Conservation (phyloP, 2,888 invertebrate genomes). For the Oligia strigilis region DNA sequence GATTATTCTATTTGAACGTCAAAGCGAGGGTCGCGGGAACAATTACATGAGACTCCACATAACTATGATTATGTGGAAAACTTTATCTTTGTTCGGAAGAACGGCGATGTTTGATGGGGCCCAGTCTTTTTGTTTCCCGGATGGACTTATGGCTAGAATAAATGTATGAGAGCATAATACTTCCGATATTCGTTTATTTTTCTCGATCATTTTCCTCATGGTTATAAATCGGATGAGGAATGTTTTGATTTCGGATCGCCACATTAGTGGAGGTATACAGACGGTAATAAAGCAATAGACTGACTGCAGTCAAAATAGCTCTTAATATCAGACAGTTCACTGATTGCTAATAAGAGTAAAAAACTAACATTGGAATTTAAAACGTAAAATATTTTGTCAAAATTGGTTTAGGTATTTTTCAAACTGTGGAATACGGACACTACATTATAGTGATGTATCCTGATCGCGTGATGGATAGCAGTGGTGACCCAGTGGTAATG, state of each 20-base stretch:
- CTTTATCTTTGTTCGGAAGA: conserved; percentile 55
- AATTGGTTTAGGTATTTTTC: neutral
- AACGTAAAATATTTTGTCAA: neutral
- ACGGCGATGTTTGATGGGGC: conserved; percentile 54
- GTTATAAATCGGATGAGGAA: conserved; percentile 3
- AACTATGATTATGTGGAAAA: conserved; percentile 60
- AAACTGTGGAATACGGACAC: neutral
- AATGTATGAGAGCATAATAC: conserved; percentile 50
- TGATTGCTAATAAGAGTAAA: neutral
- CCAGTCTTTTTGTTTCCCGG: conserved; percentile 55
- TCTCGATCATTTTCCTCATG: conserved; percentile 55
- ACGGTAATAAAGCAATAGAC: neutral
- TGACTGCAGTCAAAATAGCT: neutral
- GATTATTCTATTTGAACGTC: conserved; percentile 63
- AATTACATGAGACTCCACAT: conserved; percentile 58
- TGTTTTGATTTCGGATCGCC: conserved; percentile 23
- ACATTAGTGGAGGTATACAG: neutral
- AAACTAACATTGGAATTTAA: too few species aligned
- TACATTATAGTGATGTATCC: neutral
- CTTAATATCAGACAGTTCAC: neutral
- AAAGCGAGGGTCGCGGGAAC: conserved; percentile 53
- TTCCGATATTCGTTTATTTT: conserved; percentile 52
- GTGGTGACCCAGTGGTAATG: too few species aligned
- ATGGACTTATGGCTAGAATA: conserved; percentile 53
- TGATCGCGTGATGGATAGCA: neutral